Base-by-base conservation (phyloP, 2,888 invertebrate genomes). In the Heliconius ethilla region DNA sequence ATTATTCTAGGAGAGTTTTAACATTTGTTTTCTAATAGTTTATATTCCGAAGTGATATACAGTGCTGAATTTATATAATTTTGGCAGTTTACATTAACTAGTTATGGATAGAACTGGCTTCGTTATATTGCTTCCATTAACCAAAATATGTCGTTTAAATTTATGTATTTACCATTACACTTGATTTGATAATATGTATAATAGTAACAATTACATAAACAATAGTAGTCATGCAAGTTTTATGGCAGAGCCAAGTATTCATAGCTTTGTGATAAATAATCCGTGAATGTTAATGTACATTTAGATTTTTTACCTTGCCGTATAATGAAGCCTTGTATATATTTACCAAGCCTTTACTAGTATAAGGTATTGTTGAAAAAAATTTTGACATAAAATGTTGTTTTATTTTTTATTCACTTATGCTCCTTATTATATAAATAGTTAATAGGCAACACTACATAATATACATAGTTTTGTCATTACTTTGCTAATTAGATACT, bases 241-340 rank as follows among this genome's bases (percentile, higher is more conserved):
- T 83, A 78, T 87, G 88, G 86, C 86, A 88, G 87, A 92, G 89
- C 87, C 89, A 91, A 89, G 90, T 90, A 89, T 90, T 88, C 86
- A 87, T 86, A 87, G 84, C 78, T 81, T 86, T 86, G 91, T 91
- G 90, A 92, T 91, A 92, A 85, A 87, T 75, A 70, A 77, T 76
- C 75, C 77, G 29, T 75, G 78, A 75, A 51, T 90, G 88, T 90
- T 85, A 87, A 87, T 88, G 84, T 90, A 90, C 66, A 87, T 86
- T 84, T 90, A 88, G 89, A 90, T 91, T 94, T 92, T 93, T 91
- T 93, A 93, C 93, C 93, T 93, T 93, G 93, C 93, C 93, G 91
- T 90, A 87, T 92, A 91, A 91, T 92, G 87, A 92, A 92, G 92
- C 93, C 93, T 91, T 94, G 94, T 94, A 94, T 91, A 94, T 94